phyloP scores from a whole-genome alignment of 2,113 vertebrate species.

The Felis catus region F.catus_Fca126_mat1.0 CM031413.1:88109501-88110000 shows the following conservation, averaged over 20 bases:
- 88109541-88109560: conserved; percentile 16
- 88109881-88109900: background rate
- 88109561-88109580: background rate
- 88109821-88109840: background rate
- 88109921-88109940: conserved; percentile 45
- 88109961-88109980: conserved; percentile 58
- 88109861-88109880: background rate
- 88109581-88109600: conserved; percentile 6
- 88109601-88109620: conserved; percentile 48
- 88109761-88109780: conserved; percentile 3
- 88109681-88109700: conserved; percentile 45
- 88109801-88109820: conserved; percentile 32
- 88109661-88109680: conserved; percentile 41
- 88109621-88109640: conserved; percentile 13
- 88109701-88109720: background rate
- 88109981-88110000: conserved; percentile 48
- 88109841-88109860: conserved; percentile 28
- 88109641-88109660: background rate
- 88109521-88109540: background rate
- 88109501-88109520: background rate
- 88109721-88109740: conserved; percentile 46
- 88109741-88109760: background rate
- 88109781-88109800: conserved; percentile 7
- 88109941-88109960: background rate
- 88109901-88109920: background rate